phyloP scores from a whole-genome alignment of 35 echinoderm and acorn worm species.

The Heliocidaris erythrogramma region DNA sequence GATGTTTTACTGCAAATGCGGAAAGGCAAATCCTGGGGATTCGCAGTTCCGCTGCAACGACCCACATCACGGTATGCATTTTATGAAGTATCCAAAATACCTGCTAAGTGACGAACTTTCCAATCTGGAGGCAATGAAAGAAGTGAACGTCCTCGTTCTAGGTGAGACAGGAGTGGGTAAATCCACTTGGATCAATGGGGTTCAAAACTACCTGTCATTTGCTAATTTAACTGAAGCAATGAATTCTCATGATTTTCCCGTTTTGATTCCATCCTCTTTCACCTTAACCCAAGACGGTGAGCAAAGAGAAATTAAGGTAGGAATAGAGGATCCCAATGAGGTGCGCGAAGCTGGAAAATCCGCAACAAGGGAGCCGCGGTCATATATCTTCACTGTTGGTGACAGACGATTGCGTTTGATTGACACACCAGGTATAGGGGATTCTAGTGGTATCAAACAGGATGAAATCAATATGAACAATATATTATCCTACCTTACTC shows the following conservation, averaged over 20 bases:
- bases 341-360: no score
- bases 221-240: no score
- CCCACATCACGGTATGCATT: no score
- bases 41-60: no score
- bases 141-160: conserved; percentile 11
- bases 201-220: conserved; percentile 27
- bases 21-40: no score
- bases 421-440: conserved; percentile 37
- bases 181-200: conserved; percentile 28
- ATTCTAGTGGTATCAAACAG: neutral
- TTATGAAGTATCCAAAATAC: no score
- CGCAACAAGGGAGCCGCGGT: neutral
- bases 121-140: neutral
- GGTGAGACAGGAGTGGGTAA: conserved; percentile 34
- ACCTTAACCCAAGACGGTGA: neutral
- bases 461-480: no score
- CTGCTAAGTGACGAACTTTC: neutral
- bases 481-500: no score
- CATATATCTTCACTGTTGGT: conserved; percentile 20
- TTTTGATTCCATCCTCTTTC: conserved; percentile 23
- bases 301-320: neutral
- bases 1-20: no score
- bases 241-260: neutral
- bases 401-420: conserved; percentile 17
- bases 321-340: neutral